Conservation (phyloP, 2,797 vertebrate species). For the Melanotaenia parkinsoni region DNA sequence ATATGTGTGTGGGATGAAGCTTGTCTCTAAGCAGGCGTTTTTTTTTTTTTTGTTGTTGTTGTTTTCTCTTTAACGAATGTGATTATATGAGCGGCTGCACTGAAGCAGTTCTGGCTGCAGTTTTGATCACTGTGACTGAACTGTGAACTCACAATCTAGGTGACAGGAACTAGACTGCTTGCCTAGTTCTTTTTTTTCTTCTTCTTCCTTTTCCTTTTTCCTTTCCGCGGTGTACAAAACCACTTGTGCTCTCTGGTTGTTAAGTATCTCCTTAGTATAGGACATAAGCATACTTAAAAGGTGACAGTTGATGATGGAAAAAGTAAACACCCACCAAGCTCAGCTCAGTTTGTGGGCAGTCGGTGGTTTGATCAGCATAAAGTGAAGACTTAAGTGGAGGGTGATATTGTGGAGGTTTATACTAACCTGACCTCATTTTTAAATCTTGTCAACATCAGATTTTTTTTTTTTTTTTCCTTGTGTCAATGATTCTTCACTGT, state of each 20-base stretch:
- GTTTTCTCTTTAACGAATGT: neutral
- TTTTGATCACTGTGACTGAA: slow-evolving; percentile 50
- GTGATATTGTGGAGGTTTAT: slow-evolving; percentile 13
- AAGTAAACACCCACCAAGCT: slow-evolving; percentile 37
- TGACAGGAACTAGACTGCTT: slow-evolving; percentile 78
- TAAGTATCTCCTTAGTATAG: slow-evolving; percentile 45
- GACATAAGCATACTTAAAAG: slow-evolving; percentile 43
- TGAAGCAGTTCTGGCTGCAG: slow-evolving; percentile 52
- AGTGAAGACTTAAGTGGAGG: slow-evolving; percentile 6
- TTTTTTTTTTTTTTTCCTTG: neutral
- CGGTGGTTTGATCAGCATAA: slow-evolving; percentile 14
- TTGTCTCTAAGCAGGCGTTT: slow-evolving; percentile 9
- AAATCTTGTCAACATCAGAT: slow-evolving; percentile 12
- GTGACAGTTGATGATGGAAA: slow-evolving; percentile 74
- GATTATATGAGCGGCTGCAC: slow-evolving; percentile 27
- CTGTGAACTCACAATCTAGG: slow-evolving; percentile 68
- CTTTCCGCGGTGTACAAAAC: slow-evolving; percentile 67
- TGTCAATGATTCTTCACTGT: neutral
- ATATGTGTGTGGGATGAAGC: slow-evolving; percentile 48
- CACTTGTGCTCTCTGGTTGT: slow-evolving; percentile 32
- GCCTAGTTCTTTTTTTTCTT: slow-evolving; percentile 45
- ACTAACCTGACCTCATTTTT: slow-evolving; percentile 31
- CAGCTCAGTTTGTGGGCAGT: slow-evolving; percentile 30
- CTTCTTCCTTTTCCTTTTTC: slow-evolving; percentile 50
- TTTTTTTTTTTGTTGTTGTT: slow-evolving; percentile 9